A percentile compares a stretch with the other conserved stretches of the same genome.
These are phyloP conservation scores for Elephas maximus DNA, from an alignment of 2,113 vertebrate species.

Conservation along the genomic window DNA sequence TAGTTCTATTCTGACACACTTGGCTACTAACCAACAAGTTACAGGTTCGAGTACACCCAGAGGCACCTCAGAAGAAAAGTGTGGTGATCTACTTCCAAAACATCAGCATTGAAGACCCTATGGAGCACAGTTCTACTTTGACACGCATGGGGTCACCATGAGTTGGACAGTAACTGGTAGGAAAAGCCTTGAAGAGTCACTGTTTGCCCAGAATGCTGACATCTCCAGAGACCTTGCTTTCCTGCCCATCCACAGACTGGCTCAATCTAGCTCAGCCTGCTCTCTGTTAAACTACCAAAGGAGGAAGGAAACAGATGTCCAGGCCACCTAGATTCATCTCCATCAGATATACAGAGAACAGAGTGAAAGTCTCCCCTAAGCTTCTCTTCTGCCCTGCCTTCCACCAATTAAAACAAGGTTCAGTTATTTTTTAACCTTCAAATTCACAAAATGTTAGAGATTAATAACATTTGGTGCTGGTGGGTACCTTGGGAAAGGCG, in stretches of 20 bases:
- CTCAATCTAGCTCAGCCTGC: not conserved
- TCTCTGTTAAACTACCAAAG: too few relatives aligned
- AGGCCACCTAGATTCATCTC: not conserved
- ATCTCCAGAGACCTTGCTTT: not conserved
- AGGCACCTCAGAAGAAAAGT: too few relatives aligned
- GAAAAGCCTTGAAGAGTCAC: not conserved
- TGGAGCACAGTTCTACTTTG: too few relatives aligned
- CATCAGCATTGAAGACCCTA: too few relatives aligned
- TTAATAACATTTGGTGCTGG: not conserved
- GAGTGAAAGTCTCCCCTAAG: not conserved
- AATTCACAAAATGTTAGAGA: not conserved
- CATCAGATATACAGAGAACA: not conserved
- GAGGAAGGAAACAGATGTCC: not conserved
- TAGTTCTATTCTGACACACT: too few relatives aligned
- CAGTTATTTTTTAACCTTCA: not conserved
- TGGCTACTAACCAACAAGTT: too few relatives aligned
- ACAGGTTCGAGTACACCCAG: too few relatives aligned
- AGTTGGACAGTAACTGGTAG: too few relatives aligned
- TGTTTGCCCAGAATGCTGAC: not conserved
- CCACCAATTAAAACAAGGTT: not conserved
- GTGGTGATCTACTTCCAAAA: too few relatives aligned
- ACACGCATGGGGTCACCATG: too few relatives aligned
- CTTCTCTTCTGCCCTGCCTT: not conserved
- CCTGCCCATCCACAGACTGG: not conserved
- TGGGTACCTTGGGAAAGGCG: not conserved